Evolutionary conservation across 2,888 invertebrate species (phyloP).

Genomic region (Aelia acuminata): DNA sequence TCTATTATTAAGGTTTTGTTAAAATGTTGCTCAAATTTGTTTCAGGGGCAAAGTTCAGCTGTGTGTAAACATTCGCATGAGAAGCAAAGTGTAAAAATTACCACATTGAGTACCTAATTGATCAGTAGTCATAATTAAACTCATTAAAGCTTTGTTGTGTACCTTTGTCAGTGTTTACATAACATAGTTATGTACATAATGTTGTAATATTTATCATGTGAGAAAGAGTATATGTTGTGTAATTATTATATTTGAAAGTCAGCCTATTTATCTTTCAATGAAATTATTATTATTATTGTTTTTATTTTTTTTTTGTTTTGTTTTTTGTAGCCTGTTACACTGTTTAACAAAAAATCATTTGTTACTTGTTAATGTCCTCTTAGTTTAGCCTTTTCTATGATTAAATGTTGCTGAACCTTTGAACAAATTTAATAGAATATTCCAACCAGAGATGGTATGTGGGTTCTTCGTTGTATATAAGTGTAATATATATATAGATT

Average conservation of each 20-base stretch:
- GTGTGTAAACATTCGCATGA: constrained; percentile 74
- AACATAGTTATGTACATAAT: constrained; percentile 54
- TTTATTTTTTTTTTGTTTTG: no score
- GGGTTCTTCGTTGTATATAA: constrained; percentile 53
- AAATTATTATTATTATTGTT: constrained; percentile 50
- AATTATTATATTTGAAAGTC: constrained; percentile 51
- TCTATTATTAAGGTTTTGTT: background rate
- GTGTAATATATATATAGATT: constrained; percentile 53
- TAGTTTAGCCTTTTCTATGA: constrained; percentile 26
- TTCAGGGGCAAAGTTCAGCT: constrained; percentile 82
- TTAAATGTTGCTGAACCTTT: constrained; percentile 32
- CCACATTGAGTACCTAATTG: constrained; percentile 57
- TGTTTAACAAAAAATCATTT: constrained; percentile 35
- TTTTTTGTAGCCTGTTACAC: constrained; percentile 36
- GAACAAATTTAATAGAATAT: constrained; percentile 36
- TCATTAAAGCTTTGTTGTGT: constrained; percentile 55
- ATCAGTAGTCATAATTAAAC: constrained; percentile 47
- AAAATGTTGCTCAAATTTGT: constrained; percentile 66
- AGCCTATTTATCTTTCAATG: constrained; percentile 14
- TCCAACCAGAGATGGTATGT: constrained; percentile 49
- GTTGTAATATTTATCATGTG: constrained; percentile 60
- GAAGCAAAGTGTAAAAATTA: constrained; percentile 53
- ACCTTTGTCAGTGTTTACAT: constrained; percentile 52
- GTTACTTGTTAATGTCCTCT: constrained; percentile 19
- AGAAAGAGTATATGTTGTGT: constrained; percentile 52